These are phyloP conservation scores for Oreocharis arfaki DNA, from an alignment of 2,113 vertebrate genomes.

Conservation along the genomic window DNA sequence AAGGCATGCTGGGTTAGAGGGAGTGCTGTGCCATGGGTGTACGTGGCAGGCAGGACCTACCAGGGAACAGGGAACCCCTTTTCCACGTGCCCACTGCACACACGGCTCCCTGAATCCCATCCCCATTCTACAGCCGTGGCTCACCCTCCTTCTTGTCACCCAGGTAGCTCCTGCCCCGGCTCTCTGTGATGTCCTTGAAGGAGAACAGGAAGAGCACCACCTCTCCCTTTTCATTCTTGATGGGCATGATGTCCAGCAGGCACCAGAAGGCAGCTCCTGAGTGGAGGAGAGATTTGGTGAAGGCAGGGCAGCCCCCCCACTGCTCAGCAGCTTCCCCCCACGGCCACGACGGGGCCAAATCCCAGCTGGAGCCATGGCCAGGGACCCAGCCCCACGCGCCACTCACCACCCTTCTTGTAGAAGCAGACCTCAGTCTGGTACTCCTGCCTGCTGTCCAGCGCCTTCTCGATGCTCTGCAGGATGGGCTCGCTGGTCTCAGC, in stretches of 20 bases:
- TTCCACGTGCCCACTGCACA: fast-evolving
- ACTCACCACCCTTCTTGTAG: conserved; percentile 90
- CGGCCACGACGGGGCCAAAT: fast-evolving
- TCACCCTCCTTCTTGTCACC: conserved; percentile 77
- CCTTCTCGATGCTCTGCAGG: conserved; percentile 84
- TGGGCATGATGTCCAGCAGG: conserved; percentile 92
- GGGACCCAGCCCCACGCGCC: background rate
- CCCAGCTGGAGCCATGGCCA: fast-evolving
- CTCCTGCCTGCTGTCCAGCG: conserved; percentile 87
- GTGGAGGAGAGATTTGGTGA: background rate
- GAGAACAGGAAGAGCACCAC: conserved; percentile 95
- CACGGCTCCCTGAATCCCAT: background rate
- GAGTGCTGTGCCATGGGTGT: background rate
- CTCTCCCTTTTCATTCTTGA: conserved; percentile 95
- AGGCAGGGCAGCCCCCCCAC: background rate
- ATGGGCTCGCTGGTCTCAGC: conserved; percentile 84
- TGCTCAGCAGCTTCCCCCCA: fast-evolving
- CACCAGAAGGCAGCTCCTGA: conserved; percentile 88
- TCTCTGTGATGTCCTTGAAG: conserved; percentile 92
- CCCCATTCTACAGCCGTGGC: background rate
- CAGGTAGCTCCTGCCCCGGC: conserved; percentile 65
- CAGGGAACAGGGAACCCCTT: background rate
- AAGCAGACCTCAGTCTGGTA: conserved; percentile 89
- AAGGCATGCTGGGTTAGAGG: background rate
- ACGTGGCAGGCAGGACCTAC: background rate